A percentile compares a stretch with the other conserved stretches of the same genome.
These are phyloP conservation scores for Folsomia manolachei DNA, from an alignment of 2,888 invertebrate genomes.

Conservation along the genomic window DNA sequence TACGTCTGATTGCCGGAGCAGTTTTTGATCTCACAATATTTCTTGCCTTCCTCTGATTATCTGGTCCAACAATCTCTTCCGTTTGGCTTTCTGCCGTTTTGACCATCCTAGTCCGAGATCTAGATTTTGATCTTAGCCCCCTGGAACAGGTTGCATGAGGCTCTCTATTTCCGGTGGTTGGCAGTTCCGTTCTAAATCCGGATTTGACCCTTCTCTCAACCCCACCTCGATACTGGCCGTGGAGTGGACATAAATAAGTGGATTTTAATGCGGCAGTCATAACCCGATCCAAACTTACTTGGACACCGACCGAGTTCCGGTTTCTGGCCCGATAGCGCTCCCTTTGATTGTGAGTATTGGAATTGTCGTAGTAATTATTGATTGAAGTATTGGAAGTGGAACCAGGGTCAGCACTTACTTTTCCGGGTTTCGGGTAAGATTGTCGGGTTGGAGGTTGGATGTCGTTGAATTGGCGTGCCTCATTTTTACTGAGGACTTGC, in stretches of 20 bases:
- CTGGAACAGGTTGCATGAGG: constrained; percentile 23
- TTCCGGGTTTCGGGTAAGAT: neutral
- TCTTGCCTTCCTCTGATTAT: constrained; percentile 2
- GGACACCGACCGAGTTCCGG: constrained; percentile 37
- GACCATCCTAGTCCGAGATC: constrained; percentile 25
- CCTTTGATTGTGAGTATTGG: neutral
- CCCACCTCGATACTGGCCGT: constrained; percentile 30
- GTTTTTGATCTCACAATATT: constrained; percentile 24
- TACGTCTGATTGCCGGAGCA: constrained; percentile 7
- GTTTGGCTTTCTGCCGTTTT: constrained; percentile 34
- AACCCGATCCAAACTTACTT: constrained; percentile 33
- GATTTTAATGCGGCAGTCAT: constrained; percentile 33
- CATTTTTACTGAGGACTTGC: constrained; percentile 24
- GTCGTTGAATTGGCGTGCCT: constrained; percentile 28
- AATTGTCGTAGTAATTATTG: neutral
- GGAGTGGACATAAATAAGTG: constrained; percentile 38
- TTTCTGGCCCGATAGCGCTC: neutral
- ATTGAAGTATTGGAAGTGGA: neutral
- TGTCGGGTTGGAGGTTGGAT: constrained; percentile 15
- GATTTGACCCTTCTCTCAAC: constrained; percentile 27
- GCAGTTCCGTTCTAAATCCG: constrained; percentile 35
- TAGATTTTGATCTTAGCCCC: constrained; percentile 14
- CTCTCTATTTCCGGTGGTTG: constrained; percentile 13
- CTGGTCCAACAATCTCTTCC: constrained; percentile 3
- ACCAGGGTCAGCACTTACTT: neutral